Percentiles rank a stretch among this genome's conserved stretches.
Conservation (phyloP, 2,113 vertebrate genomes). For the Pardalotus punctatus region DNA sequence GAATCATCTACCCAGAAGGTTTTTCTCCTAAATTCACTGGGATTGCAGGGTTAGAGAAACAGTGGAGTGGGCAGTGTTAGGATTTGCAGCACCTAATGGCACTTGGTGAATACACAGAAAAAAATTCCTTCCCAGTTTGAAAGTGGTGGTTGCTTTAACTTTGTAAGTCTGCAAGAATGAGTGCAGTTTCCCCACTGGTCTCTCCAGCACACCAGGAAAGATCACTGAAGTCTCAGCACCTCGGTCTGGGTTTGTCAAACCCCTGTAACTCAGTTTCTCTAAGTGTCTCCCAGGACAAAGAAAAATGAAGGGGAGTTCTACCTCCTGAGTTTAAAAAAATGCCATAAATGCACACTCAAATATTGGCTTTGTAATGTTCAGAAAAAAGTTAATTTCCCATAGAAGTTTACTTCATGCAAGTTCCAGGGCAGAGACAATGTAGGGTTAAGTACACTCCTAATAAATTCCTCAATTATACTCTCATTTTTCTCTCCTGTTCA, state of each 20-base stretch:
- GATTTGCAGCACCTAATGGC: neutral
- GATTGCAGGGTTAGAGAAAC: neutral
- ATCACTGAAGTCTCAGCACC: neutral
- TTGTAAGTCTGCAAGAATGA: neutral
- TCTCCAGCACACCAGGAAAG: neutral
- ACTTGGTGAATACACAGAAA: neutral
- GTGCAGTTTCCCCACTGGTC: neutral
- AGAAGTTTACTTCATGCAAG: neutral
- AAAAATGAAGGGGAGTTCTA: neutral
- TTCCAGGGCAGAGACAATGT: neutral
- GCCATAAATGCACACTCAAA: neutral
- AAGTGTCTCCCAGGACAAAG: neutral
- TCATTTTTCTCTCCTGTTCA: neutral
- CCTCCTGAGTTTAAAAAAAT: neutral
- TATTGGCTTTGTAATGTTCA: neutral
- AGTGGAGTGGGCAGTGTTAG: neutral
- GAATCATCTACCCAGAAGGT: fast-evolving
- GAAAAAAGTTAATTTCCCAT: neutral
- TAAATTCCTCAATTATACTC: neutral
- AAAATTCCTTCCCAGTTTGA: neutral
- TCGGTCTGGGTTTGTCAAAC: neutral
- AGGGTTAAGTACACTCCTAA: neutral
- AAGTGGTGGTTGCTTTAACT: neutral
- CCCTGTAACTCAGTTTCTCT: neutral
- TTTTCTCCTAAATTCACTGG: neutral